Evolutionary conservation across 2,113 vertebrate genomes (phyloP).

Genomic region (Rhabdomys dilectus): DNA sequence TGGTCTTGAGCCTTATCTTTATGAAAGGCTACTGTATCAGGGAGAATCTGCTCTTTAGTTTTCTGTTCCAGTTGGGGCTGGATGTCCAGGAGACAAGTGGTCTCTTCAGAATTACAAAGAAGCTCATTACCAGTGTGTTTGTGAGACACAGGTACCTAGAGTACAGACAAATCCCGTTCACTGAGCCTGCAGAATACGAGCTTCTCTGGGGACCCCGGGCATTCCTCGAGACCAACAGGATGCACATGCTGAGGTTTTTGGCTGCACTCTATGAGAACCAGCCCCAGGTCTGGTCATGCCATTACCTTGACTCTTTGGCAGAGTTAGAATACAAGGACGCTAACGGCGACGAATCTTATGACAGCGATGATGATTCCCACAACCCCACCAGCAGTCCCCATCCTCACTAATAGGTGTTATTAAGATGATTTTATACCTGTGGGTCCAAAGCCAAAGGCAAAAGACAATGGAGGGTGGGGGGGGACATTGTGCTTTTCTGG

Average conservation of each 20-base stretch:
- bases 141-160: conserved; percentile 92
- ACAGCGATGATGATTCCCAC: neutral
- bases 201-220: conserved; percentile 91
- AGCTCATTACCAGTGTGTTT: conserved; percentile 92
- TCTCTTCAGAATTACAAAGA: conserved; percentile 91
- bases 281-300: conserved; percentile 65
- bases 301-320: conserved; percentile 64
- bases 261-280: conserved; percentile 82
- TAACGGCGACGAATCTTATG: neutral
- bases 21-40: conserved; percentile 93
- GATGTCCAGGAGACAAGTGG: conserved; percentile 86
- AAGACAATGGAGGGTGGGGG: neutral
- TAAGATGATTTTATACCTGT: neutral
- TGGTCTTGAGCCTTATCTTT: conserved; percentile 93
- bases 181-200: conserved; percentile 87
- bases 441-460: conserved; percentile 25
- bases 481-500: conserved; percentile 37
- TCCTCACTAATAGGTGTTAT: conserved; percentile 23
- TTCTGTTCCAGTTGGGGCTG: conserved; percentile 83
- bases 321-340: conserved; percentile 65
- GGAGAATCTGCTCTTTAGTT: conserved; percentile 82
- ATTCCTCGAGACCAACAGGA: conserved; percentile 88
- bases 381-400: conserved; percentile 43
- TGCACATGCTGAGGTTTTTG: conserved; percentile 89
- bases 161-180: conserved; percentile 86